These are phyloP conservation scores for Gerris lacustris DNA, from an alignment of 2,888 invertebrate species.

Conservation along the genomic window DNA sequence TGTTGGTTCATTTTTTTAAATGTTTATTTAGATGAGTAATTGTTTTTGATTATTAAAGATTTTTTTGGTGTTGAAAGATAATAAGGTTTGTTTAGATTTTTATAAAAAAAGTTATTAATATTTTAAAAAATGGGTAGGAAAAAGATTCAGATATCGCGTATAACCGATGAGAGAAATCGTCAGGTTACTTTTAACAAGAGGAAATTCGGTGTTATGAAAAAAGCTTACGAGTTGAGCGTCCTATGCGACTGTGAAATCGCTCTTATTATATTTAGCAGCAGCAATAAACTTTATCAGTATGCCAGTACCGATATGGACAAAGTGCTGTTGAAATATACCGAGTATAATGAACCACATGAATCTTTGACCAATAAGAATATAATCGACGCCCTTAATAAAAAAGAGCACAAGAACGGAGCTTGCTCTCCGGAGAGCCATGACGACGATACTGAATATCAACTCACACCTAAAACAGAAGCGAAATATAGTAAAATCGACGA, in stretches of 20 bases:
- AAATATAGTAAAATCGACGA: slow-evolving; percentile 94
- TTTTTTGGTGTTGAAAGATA: neutral
- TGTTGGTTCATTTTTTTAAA: neutral
- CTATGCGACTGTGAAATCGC: slow-evolving; percentile 3
- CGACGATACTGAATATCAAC: slow-evolving; percentile 71
- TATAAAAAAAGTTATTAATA: neutral
- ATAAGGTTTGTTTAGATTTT: neutral
- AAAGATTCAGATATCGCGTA: slow-evolving; percentile 99
- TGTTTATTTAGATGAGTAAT: neutral
- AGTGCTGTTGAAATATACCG: neutral
- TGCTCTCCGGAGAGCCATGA: slow-evolving; percentile 82
- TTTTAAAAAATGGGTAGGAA: slow-evolving; percentile 77
- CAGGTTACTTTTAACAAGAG: slow-evolving; percentile 35
- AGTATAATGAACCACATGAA: slow-evolving; percentile 2
- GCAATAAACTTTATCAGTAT: slow-evolving; percentile 6
- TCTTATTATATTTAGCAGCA: neutral
- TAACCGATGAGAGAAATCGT: slow-evolving; percentile 98
- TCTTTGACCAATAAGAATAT: slow-evolving; percentile 3
- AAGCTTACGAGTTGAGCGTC: slow-evolving; percentile 1
- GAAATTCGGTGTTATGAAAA: slow-evolving; percentile 9
- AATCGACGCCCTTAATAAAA: slow-evolving; percentile 81
- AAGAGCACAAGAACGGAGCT: slow-evolving; percentile 96
- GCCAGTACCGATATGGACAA: neutral
- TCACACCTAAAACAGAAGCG: slow-evolving; percentile 86
- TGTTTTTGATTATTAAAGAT: too few relatives aligned